Evolutionary conservation across 2,888 invertebrate genomes (phyloP).

Genomic region (Chironomus riparius): DNA sequence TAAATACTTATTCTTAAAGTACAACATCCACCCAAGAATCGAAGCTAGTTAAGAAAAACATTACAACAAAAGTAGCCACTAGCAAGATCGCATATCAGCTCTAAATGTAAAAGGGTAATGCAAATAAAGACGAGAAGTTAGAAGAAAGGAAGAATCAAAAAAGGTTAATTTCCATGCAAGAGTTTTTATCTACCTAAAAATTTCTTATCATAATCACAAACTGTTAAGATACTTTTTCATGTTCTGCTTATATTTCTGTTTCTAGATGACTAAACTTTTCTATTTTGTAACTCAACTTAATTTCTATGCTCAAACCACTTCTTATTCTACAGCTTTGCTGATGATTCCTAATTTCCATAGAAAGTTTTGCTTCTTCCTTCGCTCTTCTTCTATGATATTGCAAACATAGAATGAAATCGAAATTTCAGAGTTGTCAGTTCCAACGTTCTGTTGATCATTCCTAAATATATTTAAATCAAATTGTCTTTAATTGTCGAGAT

Average conservation of each 20-base stretch:
- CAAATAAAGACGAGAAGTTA: neutral
- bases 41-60: neutral
- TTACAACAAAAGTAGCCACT: neutral
- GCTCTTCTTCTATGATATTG: too few relatives aligned
- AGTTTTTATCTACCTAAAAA: neutral
- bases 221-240: neutral
- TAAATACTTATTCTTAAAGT: too few relatives aligned
- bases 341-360: neutral
- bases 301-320: neutral
- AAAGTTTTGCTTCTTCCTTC: neutral
- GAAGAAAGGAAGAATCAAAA: neutral
- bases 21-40: too few relatives aligned
- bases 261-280: slow-evolving; percentile 4
- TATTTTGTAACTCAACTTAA: neutral
- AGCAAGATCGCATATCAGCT: neutral
- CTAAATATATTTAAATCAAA: too few relatives aligned
- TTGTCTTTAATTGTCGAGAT: too few relatives aligned
- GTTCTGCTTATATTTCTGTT: neutral
- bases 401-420: too few relatives aligned
- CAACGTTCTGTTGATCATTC: too few relatives aligned
- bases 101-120: neutral
- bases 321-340: neutral
- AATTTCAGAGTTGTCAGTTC: too few relatives aligned
- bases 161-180: slow-evolving; percentile 15
- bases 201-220: slow-evolving; percentile 6